Evolutionary conservation across 1,140 invertebrate genomes (phyloP), one percentile per base, ranked within the genome.

Genomic region (Dryas iulia): DNA sequence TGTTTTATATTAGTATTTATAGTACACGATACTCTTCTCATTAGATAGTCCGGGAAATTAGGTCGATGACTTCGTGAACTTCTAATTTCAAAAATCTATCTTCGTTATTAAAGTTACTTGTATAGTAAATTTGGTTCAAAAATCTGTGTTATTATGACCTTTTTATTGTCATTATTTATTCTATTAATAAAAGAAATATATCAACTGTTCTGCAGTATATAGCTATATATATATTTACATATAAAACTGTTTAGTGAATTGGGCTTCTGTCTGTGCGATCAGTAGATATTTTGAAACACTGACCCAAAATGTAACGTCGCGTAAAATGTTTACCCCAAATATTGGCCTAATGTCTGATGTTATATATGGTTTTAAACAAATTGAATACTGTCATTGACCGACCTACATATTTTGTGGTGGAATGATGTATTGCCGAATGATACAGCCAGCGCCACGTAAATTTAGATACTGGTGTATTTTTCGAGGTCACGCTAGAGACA

Each of bases 351-450:
- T 71, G 73, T 56, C 53, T 74, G 69, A 73, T 8, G 39, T 47
- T 47, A 72, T 69, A 66, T 28, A 70, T 63, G 71, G 66, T 72
- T 73, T 78, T 74, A 67, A 76, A 78, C 53, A 78, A 78, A 76
- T 74, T 70, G 70, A 70, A 64, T 73, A 72, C 80, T 85, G 86
- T 83, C 84, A 83, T 84, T 87, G 86, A 89, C 84, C 84, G 86
- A 81, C 85, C 88, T 78, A 84, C 71, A 84, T 89, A 82, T 84
- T 84, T 81, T 80, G 73, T 77, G 66, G 63, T 69, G 70, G 77
- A 79, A 83, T 87, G 83, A 84, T 84, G 77, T 85, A 82, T 79
- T 73, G 67, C 80, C 83, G 80, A 84, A 86, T 81, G 83, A 88
- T 77, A 83, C 71, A 80, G 68, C 71, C 74, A 82, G 68, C 73